These are phyloP conservation scores for Drosophila watanabei DNA, from an alignment of 1,140 invertebrate species.

Conservation along the genomic window DNA sequence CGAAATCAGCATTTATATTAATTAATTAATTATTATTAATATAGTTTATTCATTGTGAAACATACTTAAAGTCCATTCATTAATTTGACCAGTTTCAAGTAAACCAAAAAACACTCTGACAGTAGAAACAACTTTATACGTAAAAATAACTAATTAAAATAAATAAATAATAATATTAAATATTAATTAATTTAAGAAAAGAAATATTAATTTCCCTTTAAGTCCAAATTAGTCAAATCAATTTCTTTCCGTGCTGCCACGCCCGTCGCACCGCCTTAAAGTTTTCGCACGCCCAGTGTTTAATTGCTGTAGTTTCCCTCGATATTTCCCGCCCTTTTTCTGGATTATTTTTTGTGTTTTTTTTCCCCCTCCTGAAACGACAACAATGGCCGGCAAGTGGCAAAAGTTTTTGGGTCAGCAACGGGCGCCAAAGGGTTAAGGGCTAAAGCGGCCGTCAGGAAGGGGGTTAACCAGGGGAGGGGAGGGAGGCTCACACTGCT, in stretches of 20 bases:
- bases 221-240: not conserved
- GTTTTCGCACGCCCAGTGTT: slow-evolving; percentile 70
- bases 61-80: not conserved
- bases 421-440: slow-evolving; percentile 63
- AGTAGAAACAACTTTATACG: too few relatives aligned
- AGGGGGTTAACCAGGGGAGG: slow-evolving; percentile 2
- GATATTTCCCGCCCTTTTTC: slow-evolving; percentile 23
- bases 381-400: slow-evolving; percentile 76
- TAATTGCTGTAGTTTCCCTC: slow-evolving; percentile 68
- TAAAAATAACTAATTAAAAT: not conserved
- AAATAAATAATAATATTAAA: not conserved
- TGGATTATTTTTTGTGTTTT: not conserved
- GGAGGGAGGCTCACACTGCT: not conserved
- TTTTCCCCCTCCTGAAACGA: slow-evolving; percentile 46
- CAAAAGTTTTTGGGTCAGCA: slow-evolving; percentile 66
- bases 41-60: not conserved
- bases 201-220: not conserved
- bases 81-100: too few relatives aligned
- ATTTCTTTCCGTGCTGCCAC: slow-evolving; percentile 13
- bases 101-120: too few relatives aligned
- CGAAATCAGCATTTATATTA: too few relatives aligned
- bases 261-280: slow-evolving; percentile 35
- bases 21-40: not conserved
- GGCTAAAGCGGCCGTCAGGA: slow-evolving; percentile 18
- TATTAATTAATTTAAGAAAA: too few relatives aligned